Percentiles rank a stretch among this genome's conserved stretches.
These are phyloP conservation scores for Phrynosoma platyrhinos DNA, from an alignment of 2,113 vertebrate species.

Conservation along the genomic window DNA sequence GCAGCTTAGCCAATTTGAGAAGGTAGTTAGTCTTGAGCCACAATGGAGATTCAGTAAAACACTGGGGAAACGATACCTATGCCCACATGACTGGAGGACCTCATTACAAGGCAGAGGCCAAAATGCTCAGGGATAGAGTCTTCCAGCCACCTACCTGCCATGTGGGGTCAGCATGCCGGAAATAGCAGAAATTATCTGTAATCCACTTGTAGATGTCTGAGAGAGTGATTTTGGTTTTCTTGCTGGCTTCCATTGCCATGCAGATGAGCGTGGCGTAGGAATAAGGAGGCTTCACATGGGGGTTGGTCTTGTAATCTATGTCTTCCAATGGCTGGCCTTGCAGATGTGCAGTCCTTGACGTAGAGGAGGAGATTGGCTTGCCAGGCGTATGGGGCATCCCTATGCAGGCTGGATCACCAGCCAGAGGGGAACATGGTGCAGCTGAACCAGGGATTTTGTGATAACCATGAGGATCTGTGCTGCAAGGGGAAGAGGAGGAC, in stretches of 20 bases:
- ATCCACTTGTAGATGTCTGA: conserved; percentile 98
- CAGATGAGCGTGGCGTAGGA: conserved; percentile 96
- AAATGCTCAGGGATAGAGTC: not conserved
- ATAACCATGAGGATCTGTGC: conserved; percentile 77
- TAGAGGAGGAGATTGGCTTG: conserved; percentile 88
- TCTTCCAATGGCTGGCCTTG: conserved; percentile 86
- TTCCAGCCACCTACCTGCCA: conserved; percentile 87
- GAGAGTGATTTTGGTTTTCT: conserved; percentile 91
- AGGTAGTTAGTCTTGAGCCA: not conserved
- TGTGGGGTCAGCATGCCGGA: conserved; percentile 91
- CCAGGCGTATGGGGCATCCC: conserved; percentile 89
- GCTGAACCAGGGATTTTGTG: conserved; percentile 75
- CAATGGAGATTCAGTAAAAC: not conserved
- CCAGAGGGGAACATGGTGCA: conserved; percentile 87
- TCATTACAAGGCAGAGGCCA: not conserved
- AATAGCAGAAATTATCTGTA: conserved; percentile 97
- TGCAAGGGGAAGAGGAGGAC: conserved; percentile 68
- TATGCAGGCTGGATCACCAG: conserved; percentile 88
- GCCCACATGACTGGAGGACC: not conserved
- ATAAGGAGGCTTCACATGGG: conserved; percentile 89
- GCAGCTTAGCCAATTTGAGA: not conserved
- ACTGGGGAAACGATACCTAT: not conserved
- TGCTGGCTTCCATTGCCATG: conserved; percentile 96
- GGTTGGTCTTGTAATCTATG: conserved; percentile 91
- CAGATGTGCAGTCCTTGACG: conserved; percentile 75